Base-by-base conservation (phyloP, 1,140 invertebrate genomes). In the Akabosia matsudoensis region DNA sequence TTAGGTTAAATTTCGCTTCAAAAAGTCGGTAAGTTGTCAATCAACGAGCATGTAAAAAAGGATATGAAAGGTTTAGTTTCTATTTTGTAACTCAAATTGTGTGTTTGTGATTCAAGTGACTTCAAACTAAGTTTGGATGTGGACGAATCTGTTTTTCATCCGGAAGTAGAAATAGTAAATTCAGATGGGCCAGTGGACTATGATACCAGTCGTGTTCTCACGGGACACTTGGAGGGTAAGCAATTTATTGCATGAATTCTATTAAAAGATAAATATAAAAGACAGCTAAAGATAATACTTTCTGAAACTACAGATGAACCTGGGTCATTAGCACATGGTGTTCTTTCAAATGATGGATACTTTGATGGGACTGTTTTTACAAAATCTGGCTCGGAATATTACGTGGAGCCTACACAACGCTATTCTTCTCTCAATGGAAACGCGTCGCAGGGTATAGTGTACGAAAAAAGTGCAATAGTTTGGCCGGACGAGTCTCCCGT, bases 281-380 rank as follows among this genome's bases (percentile, higher is more conserved):
- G n/a, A 30, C 28, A 30, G 24, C 18, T 56, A 45, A 79, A 78
- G 14, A 14, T 70, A 72, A 71, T 31, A 75, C 74, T 67, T 70
- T 78, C 33, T 77, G 37, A 10, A 76, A 76, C 89, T 89, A 1
- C 88, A 94, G 93, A 91, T 87, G 93, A 95, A 81, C 92, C 93
- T 73, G 86, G 87, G n/a, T 90, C 93, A n/a, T 83, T 89, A 73
- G 93, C 96, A 31, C 90, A 93, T 82, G 95, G 94, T 28, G 86
- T 97, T 76, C 88, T 97, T 64, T 96, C 94, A 74, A 86, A 88
- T 64, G 91, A 95, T 71, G 95, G 95, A 74, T 86, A 95, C 28
- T 94, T 97, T 83, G 95, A 97, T 84, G 95, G 94, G 22, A 92
- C 91, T 28, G 91, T 97, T 76, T 88, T 88, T 78, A 93, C 93